Evolutionary conservation across 2,113 vertebrate genomes (phyloP).

Genomic region (Archocentrus centrarchus): DNA sequence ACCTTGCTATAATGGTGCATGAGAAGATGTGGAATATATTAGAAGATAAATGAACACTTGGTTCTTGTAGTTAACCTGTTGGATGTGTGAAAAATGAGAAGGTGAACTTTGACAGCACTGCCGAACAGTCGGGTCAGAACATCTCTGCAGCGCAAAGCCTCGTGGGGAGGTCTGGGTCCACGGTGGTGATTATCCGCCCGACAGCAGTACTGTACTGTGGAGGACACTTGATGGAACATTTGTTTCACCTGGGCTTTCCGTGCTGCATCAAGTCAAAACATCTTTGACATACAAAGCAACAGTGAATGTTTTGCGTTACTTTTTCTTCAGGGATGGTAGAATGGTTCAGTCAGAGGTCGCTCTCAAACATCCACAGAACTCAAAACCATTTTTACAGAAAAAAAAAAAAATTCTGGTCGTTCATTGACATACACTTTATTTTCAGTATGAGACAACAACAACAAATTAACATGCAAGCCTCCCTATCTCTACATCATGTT

Average conservation of each 20-base stretch:
- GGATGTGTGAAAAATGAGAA: background rate
- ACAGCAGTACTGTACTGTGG: background rate
- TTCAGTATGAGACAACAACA: slow-evolving; percentile 85
- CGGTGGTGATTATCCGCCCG: background rate
- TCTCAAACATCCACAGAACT: slow-evolving; percentile 9
- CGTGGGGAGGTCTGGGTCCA: background rate
- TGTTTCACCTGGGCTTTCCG: background rate
- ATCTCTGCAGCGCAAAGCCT: background rate
- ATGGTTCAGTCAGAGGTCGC: background rate
- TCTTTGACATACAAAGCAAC: background rate
- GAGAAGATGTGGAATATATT: slow-evolving; percentile 3
- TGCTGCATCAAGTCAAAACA: background rate
- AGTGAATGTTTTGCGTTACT: background rate
- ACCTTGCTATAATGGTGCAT: background rate
- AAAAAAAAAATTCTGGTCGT: slow-evolving; percentile 33
- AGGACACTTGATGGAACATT: background rate
- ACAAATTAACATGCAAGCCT: slow-evolving; percentile 85
- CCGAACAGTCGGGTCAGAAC: background rate
- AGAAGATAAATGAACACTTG: background rate
- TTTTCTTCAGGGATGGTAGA: background rate
- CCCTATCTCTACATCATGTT: slow-evolving; percentile 84
- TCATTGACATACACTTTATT: slow-evolving; percentile 84
- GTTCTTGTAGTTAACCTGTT: background rate
- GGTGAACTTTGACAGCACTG: background rate
- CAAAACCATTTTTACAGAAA: slow-evolving; percentile 11